Percentiles rank a stretch among this genome's conserved stretches.
Evolutionary conservation across 2,797 vertebrate species (phyloP).

Genomic region (Lacerta viridis): DNA sequence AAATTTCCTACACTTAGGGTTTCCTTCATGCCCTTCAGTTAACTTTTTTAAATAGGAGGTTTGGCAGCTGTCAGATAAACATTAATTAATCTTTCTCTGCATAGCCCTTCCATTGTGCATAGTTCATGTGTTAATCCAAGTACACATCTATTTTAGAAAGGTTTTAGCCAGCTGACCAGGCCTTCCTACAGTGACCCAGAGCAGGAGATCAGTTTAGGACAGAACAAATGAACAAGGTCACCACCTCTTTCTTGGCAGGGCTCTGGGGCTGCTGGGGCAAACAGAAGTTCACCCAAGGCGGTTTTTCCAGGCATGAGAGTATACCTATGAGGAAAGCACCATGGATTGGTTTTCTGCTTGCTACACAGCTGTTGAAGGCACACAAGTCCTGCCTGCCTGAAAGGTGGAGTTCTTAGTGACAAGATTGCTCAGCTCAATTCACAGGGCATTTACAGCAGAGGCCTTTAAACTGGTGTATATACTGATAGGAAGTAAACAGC

Average conservation of each 20-base stretch:
- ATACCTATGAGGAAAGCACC: neutral
- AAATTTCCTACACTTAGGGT: slow-evolving; percentile 68
- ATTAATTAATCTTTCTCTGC: slow-evolving; percentile 52
- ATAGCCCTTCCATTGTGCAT: slow-evolving; percentile 27
- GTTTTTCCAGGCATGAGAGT: neutral
- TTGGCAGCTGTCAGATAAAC: slow-evolving; percentile 47
- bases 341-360: neutral
- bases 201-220: neutral
- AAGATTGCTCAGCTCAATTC: neutral
- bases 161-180: neutral
- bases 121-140: slow-evolving; percentile 15
- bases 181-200: neutral
- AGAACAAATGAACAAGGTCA: neutral
- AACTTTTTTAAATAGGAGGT: slow-evolving; percentile 51
- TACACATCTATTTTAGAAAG: neutral
- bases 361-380: neutral
- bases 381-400: neutral
- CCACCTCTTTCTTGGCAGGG: neutral
- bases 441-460: neutral
- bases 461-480: too few relatives aligned
- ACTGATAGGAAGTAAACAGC: neutral
- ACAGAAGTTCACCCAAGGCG: neutral
- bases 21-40: slow-evolving; percentile 49
- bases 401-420: neutral
- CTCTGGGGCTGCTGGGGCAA: neutral